A percentile compares a stretch with the other conserved stretches of the same genome.
Conservation (phyloP, 2,797 vertebrate species). For the Cynodonichthys magdalenae region DNA sequence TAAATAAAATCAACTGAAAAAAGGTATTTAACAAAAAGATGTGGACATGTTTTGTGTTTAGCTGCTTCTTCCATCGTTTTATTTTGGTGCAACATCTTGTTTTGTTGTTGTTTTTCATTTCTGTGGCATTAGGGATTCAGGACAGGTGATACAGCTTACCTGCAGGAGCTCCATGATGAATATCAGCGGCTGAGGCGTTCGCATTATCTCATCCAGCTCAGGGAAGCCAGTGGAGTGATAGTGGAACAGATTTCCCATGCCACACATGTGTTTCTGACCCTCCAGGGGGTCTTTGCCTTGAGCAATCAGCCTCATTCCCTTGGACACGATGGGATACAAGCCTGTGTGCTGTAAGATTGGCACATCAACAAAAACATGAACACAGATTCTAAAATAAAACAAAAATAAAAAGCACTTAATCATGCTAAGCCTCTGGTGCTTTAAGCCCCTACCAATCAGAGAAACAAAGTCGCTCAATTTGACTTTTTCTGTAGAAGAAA, state of each 20-base stretch:
- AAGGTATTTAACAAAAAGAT: neutral
- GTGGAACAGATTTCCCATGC: constrained; percentile 90
- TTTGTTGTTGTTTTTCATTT: too few species aligned
- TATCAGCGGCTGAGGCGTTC: constrained; percentile 85
- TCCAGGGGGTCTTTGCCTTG: constrained; percentile 88
- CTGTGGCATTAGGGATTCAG: neutral
- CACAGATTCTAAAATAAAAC: constrained; percentile 20
- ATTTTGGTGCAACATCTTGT: too few species aligned
- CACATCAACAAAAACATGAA: constrained; percentile 37
- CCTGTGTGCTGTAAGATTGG: constrained; percentile 86
- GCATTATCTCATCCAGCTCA: constrained; percentile 89
- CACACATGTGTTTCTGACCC: constrained; percentile 89
- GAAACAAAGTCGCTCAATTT: constrained; percentile 48
- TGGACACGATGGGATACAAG: constrained; percentile 87
- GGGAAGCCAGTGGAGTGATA: constrained; percentile 88
- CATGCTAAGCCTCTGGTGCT: constrained; percentile 32
- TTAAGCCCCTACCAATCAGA: constrained; percentile 43
- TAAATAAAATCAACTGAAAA: too few species aligned
- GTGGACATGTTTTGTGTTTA: neutral
- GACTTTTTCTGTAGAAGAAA: constrained; percentile 58
- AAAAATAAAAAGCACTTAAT: constrained; percentile 24
- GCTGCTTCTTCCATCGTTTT: too few species aligned
- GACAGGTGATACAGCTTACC: constrained; percentile 60
- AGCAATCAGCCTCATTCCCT: constrained; percentile 85
- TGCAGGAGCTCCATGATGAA: constrained; percentile 91